These are phyloP conservation scores for Muscicapa adusta DNA, from an alignment of 2,113 vertebrate species.

Conservation along the genomic window DNA sequence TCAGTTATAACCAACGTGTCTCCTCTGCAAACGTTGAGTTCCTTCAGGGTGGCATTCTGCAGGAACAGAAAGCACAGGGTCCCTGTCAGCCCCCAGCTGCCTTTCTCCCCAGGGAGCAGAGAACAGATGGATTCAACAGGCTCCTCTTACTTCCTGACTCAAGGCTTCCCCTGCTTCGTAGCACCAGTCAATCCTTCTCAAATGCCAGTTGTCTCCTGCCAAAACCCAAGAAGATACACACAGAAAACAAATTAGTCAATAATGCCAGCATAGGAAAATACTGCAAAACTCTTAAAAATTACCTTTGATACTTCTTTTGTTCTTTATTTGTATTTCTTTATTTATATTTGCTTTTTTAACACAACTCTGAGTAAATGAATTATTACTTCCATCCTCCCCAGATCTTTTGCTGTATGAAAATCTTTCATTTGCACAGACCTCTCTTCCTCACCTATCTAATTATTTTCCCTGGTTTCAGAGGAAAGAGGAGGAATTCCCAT, in stretches of 20 bases:
- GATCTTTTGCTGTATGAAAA: not conserved
- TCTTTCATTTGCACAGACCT: not conserved
- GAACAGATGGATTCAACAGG: not conserved
- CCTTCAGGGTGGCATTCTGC: constrained; percentile 84
- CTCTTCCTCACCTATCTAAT: not conserved
- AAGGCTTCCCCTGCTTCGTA: constrained; percentile 32
- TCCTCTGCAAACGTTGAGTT: constrained; percentile 81
- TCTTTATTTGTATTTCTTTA: not conserved
- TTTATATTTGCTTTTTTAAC: not conserved
- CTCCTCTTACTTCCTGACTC: constrained; percentile 15
- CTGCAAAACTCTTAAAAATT: not conserved
- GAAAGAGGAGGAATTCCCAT: not conserved
- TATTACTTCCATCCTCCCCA: not conserved
- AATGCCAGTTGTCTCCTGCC: constrained; percentile 70
- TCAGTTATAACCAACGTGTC: constrained; percentile 86
- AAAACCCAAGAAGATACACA: not conserved
- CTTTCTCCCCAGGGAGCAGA: not conserved
- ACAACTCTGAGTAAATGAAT: not conserved
- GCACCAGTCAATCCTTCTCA: constrained; percentile 37
- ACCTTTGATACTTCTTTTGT: not conserved
- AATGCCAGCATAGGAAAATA: not conserved
- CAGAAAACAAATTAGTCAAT: not conserved
- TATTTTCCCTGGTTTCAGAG: not conserved
- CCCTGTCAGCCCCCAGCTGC: not conserved
- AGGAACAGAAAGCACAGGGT: not conserved